Percentiles rank a stretch among this genome's conserved stretches.
Evolutionary conservation across 2,888 invertebrate species (phyloP).

Genomic region (Nomada fucata): DNA sequence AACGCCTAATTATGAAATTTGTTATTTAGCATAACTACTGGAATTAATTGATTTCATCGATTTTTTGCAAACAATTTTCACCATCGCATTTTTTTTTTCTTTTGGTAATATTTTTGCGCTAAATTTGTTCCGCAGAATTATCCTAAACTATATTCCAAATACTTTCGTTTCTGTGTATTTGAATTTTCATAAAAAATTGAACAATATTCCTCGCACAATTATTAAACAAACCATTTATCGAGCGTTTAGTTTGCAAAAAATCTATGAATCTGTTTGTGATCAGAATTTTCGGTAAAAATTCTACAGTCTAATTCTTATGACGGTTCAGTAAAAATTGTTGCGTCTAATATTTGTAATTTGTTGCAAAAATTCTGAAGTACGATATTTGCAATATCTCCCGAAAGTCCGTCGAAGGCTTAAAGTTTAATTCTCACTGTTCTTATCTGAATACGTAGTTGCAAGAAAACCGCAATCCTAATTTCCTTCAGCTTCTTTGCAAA

Average conservation of each 20-base stretch:
- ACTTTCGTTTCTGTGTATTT: not conserved
- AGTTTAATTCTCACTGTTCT: conserved; percentile 13
- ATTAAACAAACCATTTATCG: not conserved
- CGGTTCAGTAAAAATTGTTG: conserved; percentile 40
- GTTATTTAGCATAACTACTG: not conserved
- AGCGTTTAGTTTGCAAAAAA: conserved; percentile 37
- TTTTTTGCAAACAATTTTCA: conserved; percentile 36
- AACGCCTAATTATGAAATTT: conserved; percentile 23
- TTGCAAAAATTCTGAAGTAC: conserved; percentile 33
- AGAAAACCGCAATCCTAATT: conserved; percentile 15
- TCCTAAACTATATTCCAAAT: not conserved
- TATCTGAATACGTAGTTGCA: conserved; percentile 21
- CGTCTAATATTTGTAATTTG: conserved; percentile 32
- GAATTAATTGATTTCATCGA: conserved; percentile 22
- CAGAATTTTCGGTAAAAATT: conserved; percentile 44
- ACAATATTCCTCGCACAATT: not conserved
- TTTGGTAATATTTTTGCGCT: conserved; percentile 5
- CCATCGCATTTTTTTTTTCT: not conserved
- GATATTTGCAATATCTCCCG: conserved; percentile 30
- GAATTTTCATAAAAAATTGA: not conserved
- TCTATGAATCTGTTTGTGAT: conserved; percentile 22
- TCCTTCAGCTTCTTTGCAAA: conserved; percentile 31
- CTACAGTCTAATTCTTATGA: conserved; percentile 45
- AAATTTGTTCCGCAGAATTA: conserved; percentile 5
- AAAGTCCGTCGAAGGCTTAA: conserved; percentile 24